These are phyloP conservation scores for Leptestheria dahalacensis DNA, from an alignment of 1,140 invertebrate species.

Conservation along the genomic window DNA sequence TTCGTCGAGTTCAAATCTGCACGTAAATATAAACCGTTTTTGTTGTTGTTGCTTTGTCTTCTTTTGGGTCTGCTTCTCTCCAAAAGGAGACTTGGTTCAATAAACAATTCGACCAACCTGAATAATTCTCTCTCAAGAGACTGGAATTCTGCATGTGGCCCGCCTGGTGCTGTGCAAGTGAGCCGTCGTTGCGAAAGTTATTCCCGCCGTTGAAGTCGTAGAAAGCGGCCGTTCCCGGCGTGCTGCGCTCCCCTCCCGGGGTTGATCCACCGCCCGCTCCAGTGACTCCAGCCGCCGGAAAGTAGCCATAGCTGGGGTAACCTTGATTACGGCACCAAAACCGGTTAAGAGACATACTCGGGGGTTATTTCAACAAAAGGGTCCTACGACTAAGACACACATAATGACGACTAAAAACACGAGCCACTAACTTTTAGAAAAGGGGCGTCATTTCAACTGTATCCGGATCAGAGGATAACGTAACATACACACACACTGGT, in stretches of 20 bases:
- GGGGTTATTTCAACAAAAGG: no score
- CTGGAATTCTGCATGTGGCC: conserved; percentile 2
- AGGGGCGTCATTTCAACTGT: no score
- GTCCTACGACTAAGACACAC: no score
- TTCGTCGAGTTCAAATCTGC: background rate
- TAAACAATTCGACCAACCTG: background rate
- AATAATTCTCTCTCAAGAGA: background rate
- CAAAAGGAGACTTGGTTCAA: no score
- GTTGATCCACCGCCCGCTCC: background rate
- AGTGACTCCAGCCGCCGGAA: conserved; percentile 7
- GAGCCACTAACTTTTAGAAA: no score
- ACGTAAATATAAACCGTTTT: no score
- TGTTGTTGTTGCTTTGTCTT: no score
- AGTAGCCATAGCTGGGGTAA: conserved; percentile 10
- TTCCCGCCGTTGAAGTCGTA: background rate
- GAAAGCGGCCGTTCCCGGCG: background rate
- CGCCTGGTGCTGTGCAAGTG: background rate
- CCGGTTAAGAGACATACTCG: no score
- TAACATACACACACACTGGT: no score
- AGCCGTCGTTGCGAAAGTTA: conserved; percentile 1
- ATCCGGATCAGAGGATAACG: no score
- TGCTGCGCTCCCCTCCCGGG: background rate
- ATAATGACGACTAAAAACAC: no score
- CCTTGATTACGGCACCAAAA: background rate
- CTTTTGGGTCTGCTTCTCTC: no score